phyloP scores from a whole-genome alignment of 2,888 invertebrate species.

The Ophion ellenae region DNA sequence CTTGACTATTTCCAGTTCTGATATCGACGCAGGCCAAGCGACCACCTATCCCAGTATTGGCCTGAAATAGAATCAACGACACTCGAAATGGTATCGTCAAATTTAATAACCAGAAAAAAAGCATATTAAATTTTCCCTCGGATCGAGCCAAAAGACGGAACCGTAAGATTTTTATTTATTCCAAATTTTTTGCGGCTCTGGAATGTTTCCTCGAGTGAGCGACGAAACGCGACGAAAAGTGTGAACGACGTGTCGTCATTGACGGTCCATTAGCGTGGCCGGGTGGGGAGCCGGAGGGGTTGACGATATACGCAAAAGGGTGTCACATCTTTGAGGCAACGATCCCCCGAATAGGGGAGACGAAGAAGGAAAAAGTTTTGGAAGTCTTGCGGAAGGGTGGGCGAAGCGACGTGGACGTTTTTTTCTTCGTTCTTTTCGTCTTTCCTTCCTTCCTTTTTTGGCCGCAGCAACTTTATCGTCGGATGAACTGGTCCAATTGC shows the following conservation, averaged over 20 bases:
- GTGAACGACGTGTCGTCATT: slow-evolving; percentile 39
- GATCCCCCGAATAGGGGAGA: neutral
- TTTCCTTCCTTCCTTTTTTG: slow-evolving; percentile 19
- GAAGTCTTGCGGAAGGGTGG: slow-evolving; percentile 3
- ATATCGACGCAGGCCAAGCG: no score
- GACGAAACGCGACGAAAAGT: neutral
- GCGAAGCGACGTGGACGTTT: neutral
- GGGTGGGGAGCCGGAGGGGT: neutral
- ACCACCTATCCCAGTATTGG: no score
- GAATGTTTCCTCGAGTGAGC: slow-evolving; percentile 3
- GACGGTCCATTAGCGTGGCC: slow-evolving; percentile 52
- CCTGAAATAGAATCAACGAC: no score
- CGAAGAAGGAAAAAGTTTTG: slow-evolving; percentile 12
- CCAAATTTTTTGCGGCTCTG: neutral
- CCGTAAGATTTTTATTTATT: neutral
- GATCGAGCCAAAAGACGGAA: no score
- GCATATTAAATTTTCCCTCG: neutral
- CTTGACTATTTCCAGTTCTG: no score
- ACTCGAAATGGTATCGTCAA: neutral
- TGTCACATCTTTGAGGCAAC: slow-evolving; percentile 1
- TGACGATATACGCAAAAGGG: neutral
- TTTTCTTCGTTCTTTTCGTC: neutral
- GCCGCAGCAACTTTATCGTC: slow-evolving; percentile 61
- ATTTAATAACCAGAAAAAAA: neutral
- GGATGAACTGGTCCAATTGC: slow-evolving; percentile 76